phyloP scores from a whole-genome alignment of 2,888 invertebrate species.

The Machimus rusticus region DNA sequence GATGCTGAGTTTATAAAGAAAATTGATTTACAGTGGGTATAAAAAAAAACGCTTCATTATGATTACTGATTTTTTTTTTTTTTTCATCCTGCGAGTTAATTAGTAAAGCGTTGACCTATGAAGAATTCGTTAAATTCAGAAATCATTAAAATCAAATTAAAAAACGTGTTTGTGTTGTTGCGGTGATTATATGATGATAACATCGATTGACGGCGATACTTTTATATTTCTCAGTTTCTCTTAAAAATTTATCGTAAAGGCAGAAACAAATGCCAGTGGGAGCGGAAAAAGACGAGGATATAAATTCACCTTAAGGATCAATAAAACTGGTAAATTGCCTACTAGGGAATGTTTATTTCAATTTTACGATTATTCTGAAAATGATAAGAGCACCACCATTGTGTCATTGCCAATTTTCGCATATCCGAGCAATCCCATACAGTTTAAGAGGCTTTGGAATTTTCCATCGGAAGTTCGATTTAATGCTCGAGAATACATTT shows the following conservation, averaged over 20 bases:
- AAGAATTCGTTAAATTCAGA: not conserved
- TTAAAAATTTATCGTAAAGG: slow-evolving; percentile 1
- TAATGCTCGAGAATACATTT: not conserved
- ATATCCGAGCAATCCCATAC: not conserved
- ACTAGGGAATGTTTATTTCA: not conserved
- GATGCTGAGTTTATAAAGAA: not conserved
- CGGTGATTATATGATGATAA: not conserved
- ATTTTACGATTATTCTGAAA: not conserved
- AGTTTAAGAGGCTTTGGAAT: not conserved
- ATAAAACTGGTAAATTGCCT: slow-evolving; percentile 4
- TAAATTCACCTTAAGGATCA: slow-evolving; percentile 13
- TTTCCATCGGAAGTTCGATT: not conserved
- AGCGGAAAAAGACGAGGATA: not conserved
- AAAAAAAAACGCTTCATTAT: not conserved
- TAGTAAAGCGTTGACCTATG: not conserved
- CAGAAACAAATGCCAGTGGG: not conserved
- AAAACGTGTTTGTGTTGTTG: not conserved
- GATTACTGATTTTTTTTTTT: not conserved
- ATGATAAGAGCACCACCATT: not conserved
- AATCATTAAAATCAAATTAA: not conserved
- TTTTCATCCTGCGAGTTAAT: not conserved
- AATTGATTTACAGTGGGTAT: not conserved
- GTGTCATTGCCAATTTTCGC: not conserved
- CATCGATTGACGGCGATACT: not conserved
- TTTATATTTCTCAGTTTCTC: not conserved